These are phyloP conservation scores for Nannoperca australis DNA, from an alignment of 2,797 vertebrate genomes.

Conservation along the genomic window DNA sequence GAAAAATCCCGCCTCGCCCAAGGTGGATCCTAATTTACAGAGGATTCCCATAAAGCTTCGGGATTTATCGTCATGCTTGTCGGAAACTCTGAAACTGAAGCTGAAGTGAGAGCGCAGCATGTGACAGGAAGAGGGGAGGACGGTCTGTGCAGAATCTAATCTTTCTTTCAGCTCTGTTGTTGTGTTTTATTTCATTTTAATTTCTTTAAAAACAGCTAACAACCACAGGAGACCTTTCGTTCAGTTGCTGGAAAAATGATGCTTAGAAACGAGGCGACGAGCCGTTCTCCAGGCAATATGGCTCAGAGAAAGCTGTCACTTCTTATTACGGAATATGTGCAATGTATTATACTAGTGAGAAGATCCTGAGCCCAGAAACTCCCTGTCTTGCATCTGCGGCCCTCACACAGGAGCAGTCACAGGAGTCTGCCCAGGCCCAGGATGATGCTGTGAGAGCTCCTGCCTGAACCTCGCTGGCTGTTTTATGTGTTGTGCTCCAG, in stretches of 20 bases:
- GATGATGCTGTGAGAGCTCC: not conserved
- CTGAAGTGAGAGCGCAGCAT: slow-evolving; percentile 4
- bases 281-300: slow-evolving; percentile 11
- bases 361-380: not conserved
- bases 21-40: slow-evolving; percentile 74
- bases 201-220: slow-evolving; percentile 2
- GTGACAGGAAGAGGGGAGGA: slow-evolving; percentile 29
- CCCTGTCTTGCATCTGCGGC: not conserved
- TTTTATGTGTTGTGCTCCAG: not conserved
- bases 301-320: slow-evolving; percentile 18
- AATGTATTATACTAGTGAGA: slow-evolving; percentile 9
- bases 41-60: slow-evolving; percentile 72
- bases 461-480: not conserved
- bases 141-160: slow-evolving; percentile 4
- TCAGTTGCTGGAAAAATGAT: slow-evolving; percentile 25
- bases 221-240: slow-evolving; percentile 25
- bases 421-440: not conserved
- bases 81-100: slow-evolving; percentile 59
- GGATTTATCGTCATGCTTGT: slow-evolving; percentile 60
- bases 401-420: not conserved
- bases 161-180: slow-evolving; percentile 25
- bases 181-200: not conserved
- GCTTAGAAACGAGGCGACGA: not conserved
- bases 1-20: slow-evolving; percentile 21
- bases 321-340: slow-evolving; percentile 14